Conservation (phyloP, 2,113 vertebrate genomes). For the Cavia porcellus region DNA sequence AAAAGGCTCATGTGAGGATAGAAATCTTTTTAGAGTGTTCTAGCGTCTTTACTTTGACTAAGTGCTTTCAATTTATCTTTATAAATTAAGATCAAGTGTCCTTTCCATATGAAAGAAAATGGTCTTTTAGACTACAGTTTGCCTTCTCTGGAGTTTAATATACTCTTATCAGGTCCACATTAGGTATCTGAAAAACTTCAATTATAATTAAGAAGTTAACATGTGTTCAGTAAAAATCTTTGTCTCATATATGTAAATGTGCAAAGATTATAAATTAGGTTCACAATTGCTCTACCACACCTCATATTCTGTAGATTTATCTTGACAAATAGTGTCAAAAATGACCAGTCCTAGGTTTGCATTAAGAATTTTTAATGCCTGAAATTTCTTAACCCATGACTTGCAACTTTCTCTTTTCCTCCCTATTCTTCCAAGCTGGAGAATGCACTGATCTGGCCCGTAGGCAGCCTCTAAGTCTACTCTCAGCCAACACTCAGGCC, state of each 20-base stretch:
- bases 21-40: background rate
- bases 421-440: background rate
- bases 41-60: background rate
- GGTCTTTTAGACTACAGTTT: background rate
- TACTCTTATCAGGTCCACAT: background rate
- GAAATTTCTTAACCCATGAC: background rate
- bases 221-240: background rate
- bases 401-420: background rate
- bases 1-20: background rate
- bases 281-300: background rate
- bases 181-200: background rate
- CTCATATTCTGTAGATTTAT: background rate
- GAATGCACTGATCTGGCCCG: background rate
- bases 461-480: background rate
- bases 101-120: background rate
- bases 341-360: background rate
- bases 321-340: background rate
- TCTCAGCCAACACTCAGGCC: background rate
- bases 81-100: background rate
- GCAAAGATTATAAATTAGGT: background rate
- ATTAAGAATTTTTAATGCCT: background rate
- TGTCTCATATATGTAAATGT: background rate
- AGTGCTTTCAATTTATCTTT: background rate
- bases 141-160: background rate
- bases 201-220: background rate